Percentiles rank a stretch among this genome's conserved stretches.
These are phyloP conservation scores for Rhadinocentrus ornatus DNA, from an alignment of 2,797 vertebrate genomes.

Conservation along the genomic window DNA sequence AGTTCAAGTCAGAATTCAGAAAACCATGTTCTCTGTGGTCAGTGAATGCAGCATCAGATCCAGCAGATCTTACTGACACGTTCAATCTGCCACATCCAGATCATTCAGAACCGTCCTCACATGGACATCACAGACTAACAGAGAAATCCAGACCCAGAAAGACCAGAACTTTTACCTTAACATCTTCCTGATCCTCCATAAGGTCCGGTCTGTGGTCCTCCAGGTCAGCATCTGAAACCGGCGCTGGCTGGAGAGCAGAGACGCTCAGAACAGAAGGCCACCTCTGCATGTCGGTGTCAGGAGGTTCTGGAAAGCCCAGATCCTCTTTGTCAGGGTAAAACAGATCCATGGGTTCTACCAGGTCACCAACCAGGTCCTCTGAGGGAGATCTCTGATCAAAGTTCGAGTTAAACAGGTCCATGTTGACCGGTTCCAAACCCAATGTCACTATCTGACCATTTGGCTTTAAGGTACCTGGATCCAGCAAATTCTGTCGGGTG, in stretches of 20 bases:
- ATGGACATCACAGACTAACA: too few relatives aligned
- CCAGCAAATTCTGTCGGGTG: conserved; percentile 11
- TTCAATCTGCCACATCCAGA: too few relatives aligned
- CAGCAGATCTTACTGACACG: too few relatives aligned
- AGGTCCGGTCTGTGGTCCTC: conserved; percentile 43
- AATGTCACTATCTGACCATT: neutral
- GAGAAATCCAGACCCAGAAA: neutral
- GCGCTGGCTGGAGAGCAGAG: conserved; percentile 79
- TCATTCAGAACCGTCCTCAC: too few relatives aligned
- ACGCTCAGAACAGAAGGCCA: conserved; percentile 77
- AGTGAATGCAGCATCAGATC: too few relatives aligned
- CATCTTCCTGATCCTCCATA: conserved; percentile 33
- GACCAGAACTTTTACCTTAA: conserved; percentile 26
- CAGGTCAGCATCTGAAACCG: conserved; percentile 53
- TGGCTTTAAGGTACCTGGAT: neutral
- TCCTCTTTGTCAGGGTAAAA: conserved; percentile 75
- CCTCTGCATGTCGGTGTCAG: conserved; percentile 59
- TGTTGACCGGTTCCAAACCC: neutral
- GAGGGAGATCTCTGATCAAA: conserved; percentile 26
- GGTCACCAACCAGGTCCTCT: conserved; percentile 45
- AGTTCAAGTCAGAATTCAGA: too few relatives aligned
- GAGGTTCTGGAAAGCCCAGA: conserved; percentile 53
- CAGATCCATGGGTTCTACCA: conserved; percentile 70
- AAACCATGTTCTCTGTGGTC: too few relatives aligned
- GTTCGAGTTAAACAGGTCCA: conserved; percentile 29